These are phyloP conservation scores for Drosophila melanosoma DNA, from an alignment of 2,888 invertebrate species.

Conservation along the genomic window DNA sequence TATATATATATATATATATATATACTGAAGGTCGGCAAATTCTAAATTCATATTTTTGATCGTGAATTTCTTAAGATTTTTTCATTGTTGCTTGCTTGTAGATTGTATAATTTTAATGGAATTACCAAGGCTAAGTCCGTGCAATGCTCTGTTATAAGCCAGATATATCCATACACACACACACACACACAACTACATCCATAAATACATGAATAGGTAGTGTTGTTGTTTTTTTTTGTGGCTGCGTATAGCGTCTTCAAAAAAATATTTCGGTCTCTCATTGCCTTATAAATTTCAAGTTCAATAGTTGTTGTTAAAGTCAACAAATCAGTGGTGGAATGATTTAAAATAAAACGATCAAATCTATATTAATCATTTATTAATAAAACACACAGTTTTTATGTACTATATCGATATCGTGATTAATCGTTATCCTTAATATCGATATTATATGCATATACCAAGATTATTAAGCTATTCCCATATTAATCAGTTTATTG, in stretches of 20 bases:
- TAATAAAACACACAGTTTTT: neutral
- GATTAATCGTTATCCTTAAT: neutral
- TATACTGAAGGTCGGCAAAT: conserved; percentile 35
- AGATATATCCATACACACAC: neutral
- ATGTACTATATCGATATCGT: neutral
- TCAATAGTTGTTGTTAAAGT: neutral
- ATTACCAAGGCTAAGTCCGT: conserved; percentile 18
- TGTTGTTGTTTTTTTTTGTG: neutral
- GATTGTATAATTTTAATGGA: conserved; percentile 14
- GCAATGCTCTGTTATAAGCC: conserved; percentile 10
- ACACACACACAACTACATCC: neutral
- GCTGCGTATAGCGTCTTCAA: neutral
- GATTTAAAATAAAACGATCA: neutral
- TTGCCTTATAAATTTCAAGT: neutral
- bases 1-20: neutral
- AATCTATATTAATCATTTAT: neutral
- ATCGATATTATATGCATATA: neutral
- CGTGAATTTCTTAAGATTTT: conserved; percentile 21
- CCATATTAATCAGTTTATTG: neutral
- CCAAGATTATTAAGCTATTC: neutral
- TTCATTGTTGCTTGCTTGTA: conserved; percentile 9
- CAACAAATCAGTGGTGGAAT: neutral
- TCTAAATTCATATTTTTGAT: conserved; percentile 19
- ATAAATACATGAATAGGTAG: neutral
- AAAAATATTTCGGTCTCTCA: neutral